Base-by-base conservation (phyloP, 1,140 invertebrate genomes). In the Patella vulgata region DNA sequence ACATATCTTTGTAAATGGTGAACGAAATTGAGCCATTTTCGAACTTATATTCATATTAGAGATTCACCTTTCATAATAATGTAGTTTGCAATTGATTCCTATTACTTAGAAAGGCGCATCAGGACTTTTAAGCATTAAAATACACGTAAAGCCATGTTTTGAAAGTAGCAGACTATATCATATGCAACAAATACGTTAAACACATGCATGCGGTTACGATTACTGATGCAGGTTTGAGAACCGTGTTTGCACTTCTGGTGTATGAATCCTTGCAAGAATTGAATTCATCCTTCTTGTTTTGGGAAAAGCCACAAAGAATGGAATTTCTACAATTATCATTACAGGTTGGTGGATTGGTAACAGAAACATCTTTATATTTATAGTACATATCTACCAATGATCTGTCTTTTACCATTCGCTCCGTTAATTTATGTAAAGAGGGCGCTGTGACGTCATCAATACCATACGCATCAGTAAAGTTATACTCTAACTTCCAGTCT, bases 401-500 rank as follows among this genome's bases (percentile, higher is more conserved):
- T 11, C 21, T 21, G 12, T 30, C 33, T n/a, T 36, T 54, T 25
- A 11, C 21, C 21, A 54, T 30, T 27, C 36, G 36, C 28, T 54
- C 25, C 19, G 39, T 40, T 9, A 54, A 19, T n/a, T n/a, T 30
- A 44, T 46, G 28, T 21, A 72, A 36, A 12, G 59, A 72, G 12
- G 25, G 1, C 21, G 62, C 43, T 52, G 61, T 50, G 1, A 70
- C 28, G 43, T 74, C 65, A 9, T 33, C 6, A 19, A 68, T 63
- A 14, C 39, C 51, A 40, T 73, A 75, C 8, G 36, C 59, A 0
- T 12, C 50, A 1, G 46, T 73, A 23, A 63, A 50, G 9, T 52
- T 64, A 84, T 96, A 96, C 77, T 93, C 92, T 5, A 89, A 82
- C 52, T 86, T 82, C 93, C 93, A 95, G 1, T 90, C 88, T 4